phyloP scores from a whole-genome alignment of 2,888 invertebrate species.

The Scaptomyza caliginosa region DNA sequence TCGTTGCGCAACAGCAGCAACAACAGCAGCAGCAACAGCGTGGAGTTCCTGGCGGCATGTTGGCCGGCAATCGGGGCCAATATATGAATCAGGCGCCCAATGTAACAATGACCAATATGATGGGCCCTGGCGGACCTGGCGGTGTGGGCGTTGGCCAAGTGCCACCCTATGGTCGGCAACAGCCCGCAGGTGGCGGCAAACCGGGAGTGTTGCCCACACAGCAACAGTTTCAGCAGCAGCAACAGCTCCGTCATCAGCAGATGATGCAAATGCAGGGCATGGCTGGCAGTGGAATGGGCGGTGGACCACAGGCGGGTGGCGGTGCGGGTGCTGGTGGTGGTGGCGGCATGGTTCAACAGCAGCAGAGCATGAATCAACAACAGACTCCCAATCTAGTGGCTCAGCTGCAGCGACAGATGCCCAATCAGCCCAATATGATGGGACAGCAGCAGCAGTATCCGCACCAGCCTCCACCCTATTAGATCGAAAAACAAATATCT shows the following conservation, averaged over 20 bases:
- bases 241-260: constrained; percentile 90
- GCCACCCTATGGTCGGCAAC: constrained; percentile 90
- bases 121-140: constrained; percentile 78
- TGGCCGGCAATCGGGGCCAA: constrained; percentile 82
- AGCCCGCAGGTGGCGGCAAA: constrained; percentile 79
- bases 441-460: constrained; percentile 84
- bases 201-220: constrained; percentile 81
- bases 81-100: constrained; percentile 89
- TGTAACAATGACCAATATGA: constrained; percentile 90
- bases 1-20: constrained; percentile 70
- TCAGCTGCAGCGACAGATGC: constrained; percentile 87
- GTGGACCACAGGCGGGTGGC: constrained; percentile 78
- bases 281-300: constrained; percentile 77
- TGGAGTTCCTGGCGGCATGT: constrained; percentile 70
- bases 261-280: constrained; percentile 87
- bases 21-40: constrained; percentile 74
- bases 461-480: constrained; percentile 79
- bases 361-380: constrained; percentile 84
- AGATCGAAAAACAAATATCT: constrained; percentile 18
- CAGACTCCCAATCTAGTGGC: constrained; percentile 88
- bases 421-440: constrained; percentile 81
- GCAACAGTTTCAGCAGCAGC: constrained; percentile 85
- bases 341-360: constrained; percentile 85
- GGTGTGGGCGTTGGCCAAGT: constrained; percentile 86
- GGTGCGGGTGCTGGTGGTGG: constrained; percentile 72